phyloP scores from a whole-genome alignment of 1,140 invertebrate genomes.

The Leptinotarsa defecta region DNA sequence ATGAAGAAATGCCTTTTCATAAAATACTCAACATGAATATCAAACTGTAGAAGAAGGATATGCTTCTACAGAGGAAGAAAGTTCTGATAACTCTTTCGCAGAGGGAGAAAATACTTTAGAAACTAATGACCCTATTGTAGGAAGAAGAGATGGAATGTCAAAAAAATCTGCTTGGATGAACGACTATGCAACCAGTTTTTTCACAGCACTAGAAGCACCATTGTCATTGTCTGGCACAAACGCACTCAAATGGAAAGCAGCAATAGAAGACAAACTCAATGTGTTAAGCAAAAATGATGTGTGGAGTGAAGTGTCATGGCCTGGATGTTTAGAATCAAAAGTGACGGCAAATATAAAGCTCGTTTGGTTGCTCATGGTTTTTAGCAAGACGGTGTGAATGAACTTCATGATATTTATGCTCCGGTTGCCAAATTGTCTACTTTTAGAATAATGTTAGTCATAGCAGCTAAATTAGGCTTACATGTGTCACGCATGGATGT shows the following conservation, averaged over 20 bases:
- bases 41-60: neutral
- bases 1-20: too few relatives aligned
- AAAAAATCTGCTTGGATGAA: neutral
- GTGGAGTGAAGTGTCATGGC: slow-evolving; percentile 10
- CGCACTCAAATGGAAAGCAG: slow-evolving; percentile 25
- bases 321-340: neutral
- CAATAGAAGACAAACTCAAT: slow-evolving; percentile 25
- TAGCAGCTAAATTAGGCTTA: neutral
- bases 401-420: neutral
- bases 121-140: too few relatives aligned
- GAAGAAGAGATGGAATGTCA: neutral
- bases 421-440: neutral
- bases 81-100: too few relatives aligned
- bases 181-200: neutral
- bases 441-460: neutral
- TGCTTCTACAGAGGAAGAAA: neutral
- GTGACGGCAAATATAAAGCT: neutral
- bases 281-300: slow-evolving; percentile 30
- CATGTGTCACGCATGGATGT: neutral
- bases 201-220: neutral
- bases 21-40: too few relatives aligned
- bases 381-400: neutral
- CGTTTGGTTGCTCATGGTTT: neutral
- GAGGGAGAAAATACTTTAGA: too few relatives aligned
- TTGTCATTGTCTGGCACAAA: neutral